Base-by-base conservation (phyloP, 2,888 invertebrate species). In the Marronus borbonicus region DNA sequence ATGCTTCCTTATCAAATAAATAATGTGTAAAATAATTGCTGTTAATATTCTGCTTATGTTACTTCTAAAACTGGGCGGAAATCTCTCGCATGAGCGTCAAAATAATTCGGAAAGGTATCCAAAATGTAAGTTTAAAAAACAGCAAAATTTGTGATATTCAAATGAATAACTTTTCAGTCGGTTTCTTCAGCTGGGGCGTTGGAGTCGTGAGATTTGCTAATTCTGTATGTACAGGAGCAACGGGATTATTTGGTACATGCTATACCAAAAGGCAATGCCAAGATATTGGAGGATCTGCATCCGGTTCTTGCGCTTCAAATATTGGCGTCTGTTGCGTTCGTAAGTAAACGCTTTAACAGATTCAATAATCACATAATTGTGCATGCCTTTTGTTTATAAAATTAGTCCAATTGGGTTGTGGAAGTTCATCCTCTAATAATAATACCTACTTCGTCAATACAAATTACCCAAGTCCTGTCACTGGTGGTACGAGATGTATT, bases 381-480 rank as follows among this genome's bases (percentile, higher is more conserved):
- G 17, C 7, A 44, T 12, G 14, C 17, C 17, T 66, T 68, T 58
- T 14, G 2, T 49, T 24, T n/a, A 4, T 17, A 62, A 0, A 39
- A 87, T 50, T 85, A 96, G 96, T 94, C 84, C 91, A 93, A 82
- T 91, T 92, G 82, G 89, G 92, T 0, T 96, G 96, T 82, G 95
- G 95, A 1, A 88, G 90, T 0, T 78, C 80, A 10, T 93, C 94
- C 0, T 91, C 91, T 70, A 91, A 92, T 65, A 96, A 96, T 86
- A 95, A 94, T 84, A 96, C 96, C 0, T 96, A 96, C 85, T 96
- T 96, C 87, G 92, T 92, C 10, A 96, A 94, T 86, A 93, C 93
- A 0, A 92, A 92, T 5, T 96, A 94, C 88, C 96, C 96, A 0
- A 90, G 91, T 0, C 91, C 93, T 0, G 94, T 92, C 84, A 88